Evolutionary conservation across 1,140 invertebrate genomes (phyloP), one percentile per base, ranked within the genome.

Genomic region (Pachyrhynchus sulphureomaculatus): DNA sequence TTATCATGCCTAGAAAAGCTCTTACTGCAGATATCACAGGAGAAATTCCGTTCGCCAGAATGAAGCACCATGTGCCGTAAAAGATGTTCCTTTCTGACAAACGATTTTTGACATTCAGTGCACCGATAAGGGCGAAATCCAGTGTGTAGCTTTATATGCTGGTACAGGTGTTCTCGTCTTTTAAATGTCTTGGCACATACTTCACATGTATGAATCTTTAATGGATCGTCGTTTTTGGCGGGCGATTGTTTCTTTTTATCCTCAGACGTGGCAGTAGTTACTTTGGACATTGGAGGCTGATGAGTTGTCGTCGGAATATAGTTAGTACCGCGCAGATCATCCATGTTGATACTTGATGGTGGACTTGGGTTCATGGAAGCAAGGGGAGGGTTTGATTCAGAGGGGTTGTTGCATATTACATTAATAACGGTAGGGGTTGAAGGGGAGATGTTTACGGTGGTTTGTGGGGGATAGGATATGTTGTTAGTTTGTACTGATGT

Each of bases 1-100:
- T 90, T 90, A 67, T 89, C 88, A 68, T 90, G 89, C 1, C 88
- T 81, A 0, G 86, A 87, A 64, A 92, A 92, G 41, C 83, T 82
- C 68, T 91, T 91, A 2, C 83, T 83, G 73, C 90, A 92, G 4
- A 89, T 78, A 34, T 90, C 86, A 70, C 90, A 93, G 24, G 82
- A 81, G 68, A 86, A 89, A 73, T 87, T 83, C 64, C 89, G 88
- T 59, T 88, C 80, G 0, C 88, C 88, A 0, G 87, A 89, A 70
- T 92, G 90, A 4, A 85, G 86, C 1, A 87, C 82, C 65, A 85
- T 80, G 67, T 92, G 90, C 6, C 87, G 79, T 8, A 86, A 78
- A 26, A 91, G 72, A 68, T 88, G 84, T 60, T 88, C 87, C 58
- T 88, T 89, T 1, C 84, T 80, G 64, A 86, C 88, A 66, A 91